Percentiles rank a stretch among this genome's conserved stretches.
Conservation (phyloP, 2,888 invertebrate genomes). For the Melangyna quadrimaculata region DNA sequence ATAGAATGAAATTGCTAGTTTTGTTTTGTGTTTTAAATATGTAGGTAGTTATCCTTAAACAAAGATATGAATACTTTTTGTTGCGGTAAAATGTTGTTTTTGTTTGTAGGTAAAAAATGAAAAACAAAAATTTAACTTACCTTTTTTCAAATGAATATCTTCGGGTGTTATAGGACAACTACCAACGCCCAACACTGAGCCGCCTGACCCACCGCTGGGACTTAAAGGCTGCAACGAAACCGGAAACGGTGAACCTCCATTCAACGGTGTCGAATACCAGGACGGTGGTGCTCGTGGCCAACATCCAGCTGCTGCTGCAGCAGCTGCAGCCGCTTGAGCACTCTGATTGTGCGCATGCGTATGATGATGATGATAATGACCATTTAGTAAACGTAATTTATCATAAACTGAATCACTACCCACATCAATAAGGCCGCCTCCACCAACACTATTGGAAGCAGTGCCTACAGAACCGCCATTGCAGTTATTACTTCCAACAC, state of each 20-base stretch:
- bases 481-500: constrained; percentile 75
- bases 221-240: constrained; percentile 69
- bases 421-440: constrained; percentile 44
- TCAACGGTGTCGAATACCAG: constrained; percentile 79
- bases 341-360: constrained; percentile 72
- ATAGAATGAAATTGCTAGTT: constrained; percentile 2
- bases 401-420: constrained; percentile 77
- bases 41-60: too few relatives aligned
- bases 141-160: constrained; percentile 76
- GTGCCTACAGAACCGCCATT: constrained; percentile 71
- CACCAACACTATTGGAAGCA: constrained; percentile 19
- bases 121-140: constrained; percentile 67
- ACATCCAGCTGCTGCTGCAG: constrained; percentile 69
- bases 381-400: constrained; percentile 78
- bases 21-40: not conserved
- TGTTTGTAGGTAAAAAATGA: not conserved
- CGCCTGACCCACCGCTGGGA: constrained; percentile 57
- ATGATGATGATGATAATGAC: constrained; percentile 72
- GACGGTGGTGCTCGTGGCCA: constrained; percentile 78
- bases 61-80: too few relatives aligned
- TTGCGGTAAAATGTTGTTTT: not conserved
- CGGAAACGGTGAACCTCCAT: constrained; percentile 73
- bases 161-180: constrained; percentile 74
- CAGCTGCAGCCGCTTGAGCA: constrained; percentile 72
- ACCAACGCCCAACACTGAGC: constrained; percentile 55